Base-by-base conservation (phyloP, 2,113 vertebrate genomes). In the Solenodon paradoxus region DNA sequence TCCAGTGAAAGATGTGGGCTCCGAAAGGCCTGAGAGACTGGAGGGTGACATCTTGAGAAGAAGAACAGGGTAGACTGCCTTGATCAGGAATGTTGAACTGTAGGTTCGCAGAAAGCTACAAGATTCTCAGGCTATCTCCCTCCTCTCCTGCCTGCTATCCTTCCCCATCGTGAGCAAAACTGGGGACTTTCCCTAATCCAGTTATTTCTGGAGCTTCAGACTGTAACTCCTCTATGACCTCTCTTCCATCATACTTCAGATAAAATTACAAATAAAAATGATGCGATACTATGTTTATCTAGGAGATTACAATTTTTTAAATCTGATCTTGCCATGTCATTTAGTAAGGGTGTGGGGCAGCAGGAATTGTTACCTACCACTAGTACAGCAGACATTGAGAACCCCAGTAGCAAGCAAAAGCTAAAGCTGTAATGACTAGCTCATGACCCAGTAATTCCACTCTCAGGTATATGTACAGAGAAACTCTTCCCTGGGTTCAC, bases 21-120 rank as follows among this genome's bases (percentile, higher is more conserved):
- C 38, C 1, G 35, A 32, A 35, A 74, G 38, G 57, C 83, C 53
- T 5, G 40, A n/a, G 71, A 59, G 68, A 66, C 78, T 83, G 86
- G 51, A 51, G n/a, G 61, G 63, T 79, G 83, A 89, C 80, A 71
- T 80, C 87, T 64, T 68, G 47, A 90, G 79, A 88, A 92, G 57
- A 42, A 92, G 55, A 59, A 61, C 68, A 30, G 51, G 40, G 84
- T 16, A 51, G 72, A 77, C 11, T n/a, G 92, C 38, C 17, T 82
- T 4, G 5, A 64, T 57, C 45, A 49, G 89, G 55, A 59, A 82
- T 30, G 74, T n/a, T 30, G 42, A 57, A 9, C 47, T 92, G 68
- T 22, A 45, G 15, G 45, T 84, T 64, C 47, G 77, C 61, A 69
- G 63, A 57, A 88, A 91, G 53, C 69, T 7, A 35, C 12, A 11